phyloP scores from a whole-genome alignment of 2,113 vertebrate genomes.

The Brienomyrus brachyistius region DNA sequence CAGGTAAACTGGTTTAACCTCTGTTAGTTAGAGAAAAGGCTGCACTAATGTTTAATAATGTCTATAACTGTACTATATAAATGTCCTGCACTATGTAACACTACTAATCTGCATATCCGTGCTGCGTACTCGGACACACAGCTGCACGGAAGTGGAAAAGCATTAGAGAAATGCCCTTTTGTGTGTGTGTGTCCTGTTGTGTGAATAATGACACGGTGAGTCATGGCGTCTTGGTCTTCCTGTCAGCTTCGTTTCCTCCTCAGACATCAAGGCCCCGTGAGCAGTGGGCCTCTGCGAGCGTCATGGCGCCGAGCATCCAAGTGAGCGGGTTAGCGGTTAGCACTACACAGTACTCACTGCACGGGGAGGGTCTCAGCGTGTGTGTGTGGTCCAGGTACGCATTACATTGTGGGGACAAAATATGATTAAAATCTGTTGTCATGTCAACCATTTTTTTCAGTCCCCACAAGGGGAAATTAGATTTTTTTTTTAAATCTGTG shows the following conservation, averaged over 20 bases:
- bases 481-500: no score
- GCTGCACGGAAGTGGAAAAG: not conserved
- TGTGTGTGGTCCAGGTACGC: not conserved
- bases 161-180: not conserved
- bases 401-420: not conserved
- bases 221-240: not conserved
- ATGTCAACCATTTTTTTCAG: no score
- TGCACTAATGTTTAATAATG: not conserved
- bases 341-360: not conserved
- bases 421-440: no score
- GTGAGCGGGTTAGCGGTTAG: not conserved
- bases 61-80: not conserved
- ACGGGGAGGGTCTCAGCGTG: not conserved
- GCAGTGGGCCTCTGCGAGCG: not conserved
- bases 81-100: not conserved
- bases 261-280: conserved; percentile 8
- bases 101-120: not conserved
- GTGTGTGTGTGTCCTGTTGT: not conserved
- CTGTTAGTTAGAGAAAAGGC: not conserved
- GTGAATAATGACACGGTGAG: conserved; percentile 8
- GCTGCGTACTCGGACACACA: not conserved
- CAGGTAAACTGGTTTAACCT: not conserved
- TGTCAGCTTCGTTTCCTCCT: conserved; percentile 15
- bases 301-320: not conserved
- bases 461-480: no score